A percentile compares a stretch with the other conserved stretches of the same genome.
Conservation (phyloP, 2,113 vertebrate genomes). For the Percina caprodes region DNA sequence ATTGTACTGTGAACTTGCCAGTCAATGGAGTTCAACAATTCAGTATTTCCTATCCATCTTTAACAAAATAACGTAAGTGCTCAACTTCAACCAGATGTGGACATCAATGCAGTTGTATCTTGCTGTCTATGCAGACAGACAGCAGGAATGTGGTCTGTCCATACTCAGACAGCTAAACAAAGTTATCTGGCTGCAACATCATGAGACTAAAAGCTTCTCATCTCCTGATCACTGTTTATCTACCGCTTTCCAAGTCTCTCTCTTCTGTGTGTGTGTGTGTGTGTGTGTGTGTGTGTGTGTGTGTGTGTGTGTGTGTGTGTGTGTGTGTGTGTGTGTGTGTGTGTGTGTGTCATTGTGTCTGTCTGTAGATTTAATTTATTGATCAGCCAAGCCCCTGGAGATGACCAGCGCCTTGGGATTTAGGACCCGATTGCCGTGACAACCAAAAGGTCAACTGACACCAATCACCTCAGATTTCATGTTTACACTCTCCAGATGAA, state of each 20-base stretch:
- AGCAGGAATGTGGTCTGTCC: constrained; percentile 70
- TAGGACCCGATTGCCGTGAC: constrained; percentile 58
- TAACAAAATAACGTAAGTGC: constrained; percentile 1
- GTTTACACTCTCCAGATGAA: constrained; percentile 71
- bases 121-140: constrained; percentile 38
- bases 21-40: neutral
- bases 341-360: constrained; percentile 8
- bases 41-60: neutral
- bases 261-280: constrained; percentile 13
- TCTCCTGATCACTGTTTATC: constrained; percentile 65
- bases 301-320: constrained; percentile 25
- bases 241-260: constrained; percentile 53
- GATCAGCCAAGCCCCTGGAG: constrained; percentile 67
- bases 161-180: constrained; percentile 67
- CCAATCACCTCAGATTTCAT: constrained; percentile 71
- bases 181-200: constrained; percentile 75
- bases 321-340: constrained; percentile 26
- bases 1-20: neutral
- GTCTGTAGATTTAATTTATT: constrained; percentile 69
- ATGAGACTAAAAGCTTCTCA: constrained; percentile 66
- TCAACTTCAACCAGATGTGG: constrained; percentile 27
- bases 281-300: constrained; percentile 20
- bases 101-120: constrained; percentile 35
- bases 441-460: constrained; percentile 78
- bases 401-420: constrained; percentile 66